Evolutionary conservation across 2,113 vertebrate species (phyloP).

Genomic region (Hepsetus odoe): DNA sequence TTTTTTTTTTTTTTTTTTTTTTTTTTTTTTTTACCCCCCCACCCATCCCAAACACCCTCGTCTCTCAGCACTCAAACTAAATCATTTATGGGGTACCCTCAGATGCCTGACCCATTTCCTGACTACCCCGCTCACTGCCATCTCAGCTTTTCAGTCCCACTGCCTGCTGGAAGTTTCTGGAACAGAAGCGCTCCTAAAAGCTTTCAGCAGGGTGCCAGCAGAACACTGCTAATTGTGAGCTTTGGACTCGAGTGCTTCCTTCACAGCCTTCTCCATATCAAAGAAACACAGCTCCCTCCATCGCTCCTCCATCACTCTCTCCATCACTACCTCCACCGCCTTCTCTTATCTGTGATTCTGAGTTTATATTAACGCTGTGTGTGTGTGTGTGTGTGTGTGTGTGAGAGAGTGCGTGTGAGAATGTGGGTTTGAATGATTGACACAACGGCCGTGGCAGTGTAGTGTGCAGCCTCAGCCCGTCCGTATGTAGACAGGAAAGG

Average conservation of each 20-base stretch:
- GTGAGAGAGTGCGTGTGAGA: not conserved
- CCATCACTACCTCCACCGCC: too few relatives aligned
- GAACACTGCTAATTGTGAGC: slow-evolving; percentile 21
- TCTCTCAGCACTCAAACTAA: slow-evolving; percentile 18
- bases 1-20: not conserved
- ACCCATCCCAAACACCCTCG: not conserved
- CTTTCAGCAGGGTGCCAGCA: not conserved
- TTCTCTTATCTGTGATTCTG: slow-evolving; percentile 14
- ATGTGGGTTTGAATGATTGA: slow-evolving; percentile 35
- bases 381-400: not conserved
- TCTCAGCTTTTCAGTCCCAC: slow-evolving; percentile 37
- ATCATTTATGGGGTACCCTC: slow-evolving; percentile 47
- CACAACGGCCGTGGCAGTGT: slow-evolving; percentile 25
- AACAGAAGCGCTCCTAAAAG: slow-evolving; percentile 32
- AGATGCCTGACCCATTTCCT: slow-evolving; percentile 50
- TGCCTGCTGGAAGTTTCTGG: slow-evolving; percentile 15
- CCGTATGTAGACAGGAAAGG: slow-evolving; percentile 47
- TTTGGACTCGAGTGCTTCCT: slow-evolving; percentile 21
- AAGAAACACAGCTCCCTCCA: not conserved
- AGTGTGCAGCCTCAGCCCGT: slow-evolving; percentile 31
- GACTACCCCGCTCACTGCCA: slow-evolving; percentile 19
- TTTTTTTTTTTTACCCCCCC: not conserved
- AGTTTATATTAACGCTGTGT: not conserved
- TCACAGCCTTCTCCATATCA: not conserved
- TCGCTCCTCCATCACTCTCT: too few relatives aligned